Base-by-base conservation (phyloP, 1,140 invertebrate genomes). In the Drosophila orena region DNA sequence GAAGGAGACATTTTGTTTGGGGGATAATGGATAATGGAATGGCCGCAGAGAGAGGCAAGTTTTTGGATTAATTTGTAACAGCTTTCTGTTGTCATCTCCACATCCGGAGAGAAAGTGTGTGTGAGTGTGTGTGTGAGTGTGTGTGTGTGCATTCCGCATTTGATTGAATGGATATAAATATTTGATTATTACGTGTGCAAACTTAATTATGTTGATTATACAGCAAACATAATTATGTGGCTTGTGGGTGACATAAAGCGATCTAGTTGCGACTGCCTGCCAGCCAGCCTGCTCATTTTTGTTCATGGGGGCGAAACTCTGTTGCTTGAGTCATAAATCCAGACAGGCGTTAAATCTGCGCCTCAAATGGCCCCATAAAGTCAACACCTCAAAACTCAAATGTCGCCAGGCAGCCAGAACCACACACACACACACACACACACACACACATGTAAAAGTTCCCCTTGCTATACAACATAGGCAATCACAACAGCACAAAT, bases 401-500 rank as follows among this genome's bases (percentile, higher is more conserved):
- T 71, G 68, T 71, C 68, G 53, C 64, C 49, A 42, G 46, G 46
- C 46, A 49, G 24, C 14, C 46, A 49, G 15, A 64, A 24, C 20
- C 12, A 42, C 40, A 42, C 40, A 27, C n/a, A 64, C 35, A 30
- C 15, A 30, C 15, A 40, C 38, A 40, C 38, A 46, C 20, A 62
- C 27, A 50, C 34, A 30, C 11, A 30, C 15, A 15, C n/a, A 17
- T 14, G 53, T 44, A 15, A 42, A 30, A 30, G 24, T 2, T 20
- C 15, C 42, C 30, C 34, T 44, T 27, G 37, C 14, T 61, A n/a
- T 42, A 38, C 57, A 37, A 60, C 57, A 54, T 62, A 81, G 83
- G 84, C 85, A 86, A 86, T 86, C 81, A 88, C 59, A 83, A 55
- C 30, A 72, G 59, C 77, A 73, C 49, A 61, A 81, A 78, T 74